A percentile compares a stretch with the other conserved stretches of the same genome.
Evolutionary conservation across 2,113 vertebrate species (phyloP).

Genomic region (Muntiacus reevesi): DNA sequence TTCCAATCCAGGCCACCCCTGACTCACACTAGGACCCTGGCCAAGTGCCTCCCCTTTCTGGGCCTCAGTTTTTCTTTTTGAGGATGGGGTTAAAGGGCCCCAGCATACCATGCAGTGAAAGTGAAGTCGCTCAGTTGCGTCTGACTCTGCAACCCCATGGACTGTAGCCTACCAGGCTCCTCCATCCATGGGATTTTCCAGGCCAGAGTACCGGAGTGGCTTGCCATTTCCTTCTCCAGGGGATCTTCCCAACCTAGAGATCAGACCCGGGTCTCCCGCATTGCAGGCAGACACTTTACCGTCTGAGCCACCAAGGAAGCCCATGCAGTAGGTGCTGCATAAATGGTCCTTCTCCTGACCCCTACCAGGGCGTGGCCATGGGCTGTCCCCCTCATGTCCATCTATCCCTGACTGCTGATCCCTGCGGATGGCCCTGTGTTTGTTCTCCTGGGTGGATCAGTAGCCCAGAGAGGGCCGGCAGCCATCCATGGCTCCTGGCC

Average conservation of each 20-base stretch:
- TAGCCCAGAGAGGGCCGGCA: not conserved
- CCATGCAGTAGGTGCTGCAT: not conserved
- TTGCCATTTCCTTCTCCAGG: not conserved
- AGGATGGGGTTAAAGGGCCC: not conserved
- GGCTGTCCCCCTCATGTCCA: not conserved
- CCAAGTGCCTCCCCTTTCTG: not conserved
- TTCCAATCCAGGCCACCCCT: not conserved
- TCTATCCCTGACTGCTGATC: not conserved
- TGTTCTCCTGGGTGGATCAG: not conserved
- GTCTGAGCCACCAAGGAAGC: not conserved
- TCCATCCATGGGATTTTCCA: not conserved
- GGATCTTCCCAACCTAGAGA: not conserved
- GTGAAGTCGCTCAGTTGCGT: not conserved
- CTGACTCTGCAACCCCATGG: not conserved
- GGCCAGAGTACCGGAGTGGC: not conserved
- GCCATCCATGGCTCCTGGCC: not conserved
- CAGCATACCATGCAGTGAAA: not conserved
- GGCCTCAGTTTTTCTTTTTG: not conserved
- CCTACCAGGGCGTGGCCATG: not conserved
- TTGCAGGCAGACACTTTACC: not conserved
- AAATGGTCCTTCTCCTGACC: not conserved
- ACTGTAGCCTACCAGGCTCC: not conserved
- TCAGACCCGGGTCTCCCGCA: not conserved
- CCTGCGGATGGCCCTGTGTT: not conserved
- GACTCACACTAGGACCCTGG: not conserved